phyloP scores from a whole-genome alignment of 2,797 vertebrate species.

The Onychomys torridus region DNA sequence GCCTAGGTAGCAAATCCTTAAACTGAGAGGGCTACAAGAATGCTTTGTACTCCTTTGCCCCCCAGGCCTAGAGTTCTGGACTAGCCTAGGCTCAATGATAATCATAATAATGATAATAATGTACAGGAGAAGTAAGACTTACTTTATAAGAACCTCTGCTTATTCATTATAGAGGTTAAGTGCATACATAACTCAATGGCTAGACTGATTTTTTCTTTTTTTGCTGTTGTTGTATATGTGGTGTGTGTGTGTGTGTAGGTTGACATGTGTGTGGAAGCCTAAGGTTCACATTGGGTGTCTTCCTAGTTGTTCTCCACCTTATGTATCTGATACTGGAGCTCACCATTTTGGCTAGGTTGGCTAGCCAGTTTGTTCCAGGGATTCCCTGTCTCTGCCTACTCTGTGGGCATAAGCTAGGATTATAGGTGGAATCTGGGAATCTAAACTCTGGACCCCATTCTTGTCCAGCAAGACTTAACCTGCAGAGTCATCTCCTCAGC shows the following conservation, averaged over 20 bases:
- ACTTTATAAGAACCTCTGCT: neutral
- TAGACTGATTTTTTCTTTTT: neutral
- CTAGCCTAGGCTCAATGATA: neutral
- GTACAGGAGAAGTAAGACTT: neutral
- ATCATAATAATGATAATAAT: neutral
- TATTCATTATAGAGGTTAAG: neutral
- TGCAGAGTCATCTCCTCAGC: neutral
- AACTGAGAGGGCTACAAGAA: neutral
- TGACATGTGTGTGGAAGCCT: neutral
- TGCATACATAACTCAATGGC: neutral
- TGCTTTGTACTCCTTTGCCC: neutral
- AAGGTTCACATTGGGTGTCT: too few relatives aligned
- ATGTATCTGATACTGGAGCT: neutral
- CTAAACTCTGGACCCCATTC: neutral
- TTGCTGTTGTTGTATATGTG: neutral
- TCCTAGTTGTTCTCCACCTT: neutral
- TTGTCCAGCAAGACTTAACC: neutral
- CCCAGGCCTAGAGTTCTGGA: neutral
- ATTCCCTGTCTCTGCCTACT: neutral
- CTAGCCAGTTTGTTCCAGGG: neutral
- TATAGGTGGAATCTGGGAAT: neutral
- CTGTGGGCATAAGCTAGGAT: neutral
- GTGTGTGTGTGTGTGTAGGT: neutral
- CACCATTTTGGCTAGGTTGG: neutral
- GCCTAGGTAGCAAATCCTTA: neutral